Evolutionary conservation across 30 jellyfish, hydroid and myxozoan species (phyloP).

Genomic region (Hydra vulgaris): DNA sequence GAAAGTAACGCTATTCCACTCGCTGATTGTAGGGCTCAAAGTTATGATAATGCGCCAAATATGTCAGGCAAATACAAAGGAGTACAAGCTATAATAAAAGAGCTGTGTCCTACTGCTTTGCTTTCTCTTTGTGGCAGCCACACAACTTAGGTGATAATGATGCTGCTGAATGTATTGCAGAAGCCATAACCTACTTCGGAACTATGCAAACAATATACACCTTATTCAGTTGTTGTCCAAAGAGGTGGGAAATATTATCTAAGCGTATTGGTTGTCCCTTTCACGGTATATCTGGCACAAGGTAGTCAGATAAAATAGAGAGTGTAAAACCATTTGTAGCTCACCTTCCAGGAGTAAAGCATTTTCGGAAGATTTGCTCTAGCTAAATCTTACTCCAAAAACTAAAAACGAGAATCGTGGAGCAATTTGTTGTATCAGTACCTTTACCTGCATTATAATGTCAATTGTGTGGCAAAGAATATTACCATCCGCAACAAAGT

Average conservation of each 20-base stretch:
- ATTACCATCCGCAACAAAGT: constrained; percentile 33
- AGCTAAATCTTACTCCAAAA: constrained; percentile 17
- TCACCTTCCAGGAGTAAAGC: constrained; percentile 25
- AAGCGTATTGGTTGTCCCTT: constrained; percentile 27
- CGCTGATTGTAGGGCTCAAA: neutral
- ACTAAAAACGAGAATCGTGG: constrained; percentile 32
- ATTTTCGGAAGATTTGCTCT: constrained; percentile 25
- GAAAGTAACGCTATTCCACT: neutral
- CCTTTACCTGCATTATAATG: constrained; percentile 25
- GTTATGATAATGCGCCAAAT: neutral
- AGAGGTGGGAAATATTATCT: constrained; percentile 22
- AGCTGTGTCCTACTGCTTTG: neutral
- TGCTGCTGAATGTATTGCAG: constrained; percentile 27
- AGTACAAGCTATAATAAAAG: neutral
- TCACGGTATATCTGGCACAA: constrained; percentile 39
- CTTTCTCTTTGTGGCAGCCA: neutral
- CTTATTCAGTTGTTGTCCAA: constrained; percentile 33
- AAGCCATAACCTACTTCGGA: constrained; percentile 39
- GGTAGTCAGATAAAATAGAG: constrained; percentile 54
- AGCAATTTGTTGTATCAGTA: constrained; percentile 15
- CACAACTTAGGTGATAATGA: constrained; percentile 2
- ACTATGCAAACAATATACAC: constrained; percentile 28
- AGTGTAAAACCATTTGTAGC: constrained; percentile 48
- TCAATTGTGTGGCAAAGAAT: constrained; percentile 32
- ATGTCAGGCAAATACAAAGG: neutral